Evolutionary conservation across 2,113 vertebrate genomes (phyloP).

Genomic region (Cololabis saira): DNA sequence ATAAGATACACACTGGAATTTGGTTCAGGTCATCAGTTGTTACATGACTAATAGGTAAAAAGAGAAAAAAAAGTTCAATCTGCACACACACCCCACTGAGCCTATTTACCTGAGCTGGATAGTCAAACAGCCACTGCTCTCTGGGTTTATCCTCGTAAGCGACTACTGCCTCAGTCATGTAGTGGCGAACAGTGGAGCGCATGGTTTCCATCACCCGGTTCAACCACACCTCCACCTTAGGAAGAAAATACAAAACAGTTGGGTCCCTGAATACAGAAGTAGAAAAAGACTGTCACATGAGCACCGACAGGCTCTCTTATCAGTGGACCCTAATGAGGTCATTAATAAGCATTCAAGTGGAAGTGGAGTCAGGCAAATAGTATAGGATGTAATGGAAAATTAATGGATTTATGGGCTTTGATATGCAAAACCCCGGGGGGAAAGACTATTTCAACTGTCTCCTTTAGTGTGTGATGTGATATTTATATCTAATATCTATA

Average conservation of each 20-base stretch:
- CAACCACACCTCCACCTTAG: slow-evolving; percentile 92
- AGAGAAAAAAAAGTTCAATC: too few species aligned
- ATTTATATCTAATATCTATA: slow-evolving; percentile 35
- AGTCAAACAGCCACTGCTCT: slow-evolving; percentile 87
- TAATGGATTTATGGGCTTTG: slow-evolving; percentile 56
- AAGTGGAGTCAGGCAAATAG: slow-evolving; percentile 58
- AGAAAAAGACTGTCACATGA: slow-evolving; percentile 10
- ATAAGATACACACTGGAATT: too few species aligned
- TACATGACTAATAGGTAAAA: too few species aligned
- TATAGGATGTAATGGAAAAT: slow-evolving; percentile 60
- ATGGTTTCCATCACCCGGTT: slow-evolving; percentile 86
- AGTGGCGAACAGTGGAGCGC: slow-evolving; percentile 87
- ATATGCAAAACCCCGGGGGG: slow-evolving; percentile 46
- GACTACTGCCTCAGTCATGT: slow-evolving; percentile 86
- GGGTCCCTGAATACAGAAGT: slow-evolving; percentile 10
- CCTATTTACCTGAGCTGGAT: slow-evolving; percentile 72
- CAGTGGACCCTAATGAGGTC: slow-evolving; percentile 63
- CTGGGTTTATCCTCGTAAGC: slow-evolving; percentile 92
- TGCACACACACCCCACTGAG: neutral
- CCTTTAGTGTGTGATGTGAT: slow-evolving; percentile 15
- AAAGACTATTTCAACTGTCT: slow-evolving; percentile 31
- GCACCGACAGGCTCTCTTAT: slow-evolving; percentile 41
- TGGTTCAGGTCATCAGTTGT: too few species aligned
- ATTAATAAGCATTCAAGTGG: slow-evolving; percentile 68
- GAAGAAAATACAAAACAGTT: neutral